Evolutionary conservation across 53 echinoderm and acorn worm genomes (phyloP), one percentile per base, ranked within the genome.

Genomic region (Holothuria scabra): DNA sequence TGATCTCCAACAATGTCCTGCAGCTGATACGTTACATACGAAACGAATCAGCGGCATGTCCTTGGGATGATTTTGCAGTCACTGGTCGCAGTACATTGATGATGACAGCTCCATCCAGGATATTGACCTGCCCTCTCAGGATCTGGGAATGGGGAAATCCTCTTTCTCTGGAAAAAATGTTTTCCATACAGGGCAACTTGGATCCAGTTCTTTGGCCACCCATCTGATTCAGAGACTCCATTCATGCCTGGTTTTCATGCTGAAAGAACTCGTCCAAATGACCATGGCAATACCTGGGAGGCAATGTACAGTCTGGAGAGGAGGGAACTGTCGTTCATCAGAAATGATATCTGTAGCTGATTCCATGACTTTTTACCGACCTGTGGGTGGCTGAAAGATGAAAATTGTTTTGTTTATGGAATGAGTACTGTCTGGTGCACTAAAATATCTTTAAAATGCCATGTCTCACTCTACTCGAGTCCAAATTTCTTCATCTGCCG

Each of bases 331-430:
- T 66, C 84, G 25, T 67, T 65, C 44, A 46, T 83, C 31, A 83
- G 48, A 55, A 56, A 84, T 13, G 70, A 56, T 28, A 84, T 55
- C 30, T 52, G 69, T 70, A 46, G 30, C 31, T 68, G 64, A 65
- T 25, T 63, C 46, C 44, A 65, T 62, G 64, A 35, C 67, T 30
- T 34, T 23, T 83, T 26, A 65, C 48, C 20, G 83, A 48, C 38
- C 35, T 12, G 81, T 30, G 60, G 59, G 18, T 23, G 37, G 44
- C 83, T 85, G 72, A 86, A 10, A 90, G 59, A 32, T 26, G 85
- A 0, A 85, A 49, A 28, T 82, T 90, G 64, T 90, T 86, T 60
- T 56, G n/a, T 29, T 41, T 19, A 90, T 49, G 12, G 90, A 38
- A 48, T 74, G 4, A 46, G 52, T 46, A 21, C 8, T 74, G 48